Conservation (phyloP, 1,140 invertebrate genomes). For the Phymorhynchus buccinoides region DNA sequence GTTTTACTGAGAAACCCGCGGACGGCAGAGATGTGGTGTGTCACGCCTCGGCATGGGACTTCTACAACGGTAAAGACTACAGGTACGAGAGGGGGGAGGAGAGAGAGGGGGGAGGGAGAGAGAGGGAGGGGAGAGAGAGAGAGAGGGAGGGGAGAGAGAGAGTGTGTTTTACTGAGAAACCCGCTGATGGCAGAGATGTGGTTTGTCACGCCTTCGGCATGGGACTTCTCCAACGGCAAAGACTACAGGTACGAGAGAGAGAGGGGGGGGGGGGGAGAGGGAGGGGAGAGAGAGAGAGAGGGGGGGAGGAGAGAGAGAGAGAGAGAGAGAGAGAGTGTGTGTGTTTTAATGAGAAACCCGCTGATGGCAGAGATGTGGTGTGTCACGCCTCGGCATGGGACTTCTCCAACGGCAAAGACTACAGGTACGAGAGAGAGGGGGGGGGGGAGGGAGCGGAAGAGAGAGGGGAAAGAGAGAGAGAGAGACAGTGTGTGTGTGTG, state of each 20-base stretch:
- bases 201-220: slow-evolving; percentile 53
- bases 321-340: no score
- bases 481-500: no score
- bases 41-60: slow-evolving; percentile 56
- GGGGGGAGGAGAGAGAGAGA: no score
- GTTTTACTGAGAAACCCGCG: slow-evolving; percentile 59
- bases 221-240: slow-evolving; percentile 48
- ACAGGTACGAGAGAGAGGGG: no score
- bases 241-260: slow-evolving; percentile 80
- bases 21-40: slow-evolving; percentile 53
- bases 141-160: no score
- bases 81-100: slow-evolving; percentile 56
- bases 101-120: slow-evolving; percentile 72
- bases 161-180: slow-evolving; percentile 58
- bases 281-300: no score
- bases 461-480: no score
- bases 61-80: slow-evolving; percentile 76
- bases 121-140: neutral
- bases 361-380: slow-evolving; percentile 47
- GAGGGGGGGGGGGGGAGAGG: no score
- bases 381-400: slow-evolving; percentile 59
- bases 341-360: slow-evolving; percentile 69
- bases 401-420: slow-evolving; percentile 74
- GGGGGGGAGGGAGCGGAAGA: no score
- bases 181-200: slow-evolving; percentile 45